These are phyloP conservation scores for Scaptomyza flava DNA, from an alignment of 2,888 invertebrate species.

Conservation along the genomic window DNA sequence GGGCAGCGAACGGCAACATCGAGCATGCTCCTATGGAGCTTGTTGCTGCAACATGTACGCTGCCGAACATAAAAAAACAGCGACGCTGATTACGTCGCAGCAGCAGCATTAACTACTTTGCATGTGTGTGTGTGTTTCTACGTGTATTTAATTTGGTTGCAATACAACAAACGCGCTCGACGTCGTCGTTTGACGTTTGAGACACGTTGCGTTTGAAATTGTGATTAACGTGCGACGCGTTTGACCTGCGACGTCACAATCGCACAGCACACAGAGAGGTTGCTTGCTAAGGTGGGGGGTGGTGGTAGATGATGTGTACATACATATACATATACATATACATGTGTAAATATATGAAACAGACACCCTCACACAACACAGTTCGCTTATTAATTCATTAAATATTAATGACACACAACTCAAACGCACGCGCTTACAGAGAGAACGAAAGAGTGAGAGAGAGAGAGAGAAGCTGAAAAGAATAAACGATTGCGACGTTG, in stretches of 20 bases:
- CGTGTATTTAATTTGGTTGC: slow-evolving; percentile 32
- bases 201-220: slow-evolving; percentile 22
- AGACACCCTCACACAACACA: slow-evolving; percentile 35
- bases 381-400: slow-evolving; percentile 67
- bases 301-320: not conserved
- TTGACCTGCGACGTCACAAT: slow-evolving; percentile 58
- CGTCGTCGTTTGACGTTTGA: slow-evolving; percentile 28
- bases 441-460: not conserved
- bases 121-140: not conserved
- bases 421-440: not conserved
- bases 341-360: slow-evolving; percentile 11
- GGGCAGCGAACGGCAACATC: slow-evolving; percentile 29
- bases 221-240: slow-evolving; percentile 70
- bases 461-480: not conserved
- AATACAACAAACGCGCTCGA: slow-evolving; percentile 1
- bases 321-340: not conserved
- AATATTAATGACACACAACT: slow-evolving; percentile 61
- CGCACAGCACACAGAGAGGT: not conserved
- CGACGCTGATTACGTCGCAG: slow-evolving; percentile 13
- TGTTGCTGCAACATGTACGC: slow-evolving; percentile 36
- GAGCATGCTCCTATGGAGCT: slow-evolving; percentile 21
- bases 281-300: too few relatives aligned
- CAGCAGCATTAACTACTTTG: slow-evolving; percentile 1
- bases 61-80: slow-evolving; percentile 25
- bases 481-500: slow-evolving; percentile 49